Conservation (phyloP, 2,113 vertebrate species). For the Cyanoderma ruficeps region DNA sequence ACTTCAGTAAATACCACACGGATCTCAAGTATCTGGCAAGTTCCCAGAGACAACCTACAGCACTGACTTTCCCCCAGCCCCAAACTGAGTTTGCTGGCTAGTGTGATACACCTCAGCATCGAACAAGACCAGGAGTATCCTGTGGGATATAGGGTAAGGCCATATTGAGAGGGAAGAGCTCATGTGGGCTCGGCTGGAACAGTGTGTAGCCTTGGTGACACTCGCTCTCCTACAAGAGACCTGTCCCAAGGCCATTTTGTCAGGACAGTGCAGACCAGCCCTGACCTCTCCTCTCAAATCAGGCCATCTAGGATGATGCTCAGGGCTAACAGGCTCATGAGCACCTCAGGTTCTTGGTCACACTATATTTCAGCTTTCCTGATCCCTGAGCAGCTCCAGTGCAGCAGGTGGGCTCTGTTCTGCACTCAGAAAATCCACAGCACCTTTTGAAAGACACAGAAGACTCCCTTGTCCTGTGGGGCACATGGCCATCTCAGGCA, state of each 20-base stretch:
- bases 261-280: background rate
- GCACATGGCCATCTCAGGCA: fast-evolving
- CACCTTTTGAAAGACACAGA: background rate
- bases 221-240: fast-evolving
- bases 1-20: background rate
- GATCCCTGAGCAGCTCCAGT: fast-evolving
- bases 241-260: background rate
- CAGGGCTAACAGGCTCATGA: fast-evolving
- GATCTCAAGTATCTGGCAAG: background rate
- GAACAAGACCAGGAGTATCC: background rate
- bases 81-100: background rate
- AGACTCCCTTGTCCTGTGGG: background rate
- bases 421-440: background rate
- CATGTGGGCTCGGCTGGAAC: fast-evolving
- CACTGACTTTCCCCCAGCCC: background rate
- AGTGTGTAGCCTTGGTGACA: fast-evolving
- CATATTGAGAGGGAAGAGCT: background rate
- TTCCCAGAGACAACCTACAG: background rate
- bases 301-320: background rate
- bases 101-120: background rate
- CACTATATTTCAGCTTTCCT: fast-evolving
- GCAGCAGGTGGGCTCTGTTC: background rate
- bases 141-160: background rate
- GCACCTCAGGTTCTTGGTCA: background rate
- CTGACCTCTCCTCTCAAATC: background rate